A percentile compares a stretch with the other conserved stretches of the same genome.
Evolutionary conservation across 2,888 invertebrate species (phyloP).

Genomic region (Melipona bicolor): DNA sequence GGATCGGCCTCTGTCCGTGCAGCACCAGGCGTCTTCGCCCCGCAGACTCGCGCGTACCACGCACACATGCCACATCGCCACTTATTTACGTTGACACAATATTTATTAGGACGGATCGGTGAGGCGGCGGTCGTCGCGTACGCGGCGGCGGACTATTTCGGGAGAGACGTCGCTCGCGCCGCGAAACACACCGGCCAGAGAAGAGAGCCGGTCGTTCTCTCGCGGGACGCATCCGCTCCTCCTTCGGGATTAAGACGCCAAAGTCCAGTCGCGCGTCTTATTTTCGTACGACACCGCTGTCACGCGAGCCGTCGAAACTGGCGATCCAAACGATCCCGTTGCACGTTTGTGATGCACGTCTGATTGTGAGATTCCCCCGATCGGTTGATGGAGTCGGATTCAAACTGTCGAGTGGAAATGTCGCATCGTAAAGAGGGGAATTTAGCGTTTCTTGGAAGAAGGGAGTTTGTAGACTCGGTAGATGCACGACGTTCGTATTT

Average conservation of each 20-base stretch:
- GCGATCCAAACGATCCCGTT: not conserved
- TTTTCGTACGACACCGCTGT: conserved; percentile 47
- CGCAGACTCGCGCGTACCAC: conserved; percentile 62
- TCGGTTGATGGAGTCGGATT: not conserved
- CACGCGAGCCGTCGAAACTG: conserved; percentile 36
- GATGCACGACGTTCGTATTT: no score
- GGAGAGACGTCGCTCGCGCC: conserved; percentile 52
- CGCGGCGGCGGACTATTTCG: conserved; percentile 73
- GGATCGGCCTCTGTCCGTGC: conserved; percentile 63
- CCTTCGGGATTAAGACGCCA: conserved; percentile 70
- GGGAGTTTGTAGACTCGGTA: no score
- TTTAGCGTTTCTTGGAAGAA: no score
- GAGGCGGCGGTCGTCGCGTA: conserved; percentile 73
- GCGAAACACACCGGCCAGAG: conserved; percentile 44
- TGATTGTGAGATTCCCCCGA: not conserved
- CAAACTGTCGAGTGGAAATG: not conserved
- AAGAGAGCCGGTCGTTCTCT: conserved; percentile 35
- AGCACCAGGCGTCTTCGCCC: conserved; percentile 36
- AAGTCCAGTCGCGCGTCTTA: conserved; percentile 58
- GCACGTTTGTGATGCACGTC: not conserved
- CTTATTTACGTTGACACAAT: conserved; percentile 84
- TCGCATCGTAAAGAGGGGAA: not conserved
- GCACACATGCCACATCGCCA: conserved; percentile 67
- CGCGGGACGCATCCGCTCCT: conserved; percentile 58
- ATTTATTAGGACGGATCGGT: conserved; percentile 84